Base-by-base conservation (phyloP, 2,113 vertebrate species). In the Xiphophorus couchianus region DNA sequence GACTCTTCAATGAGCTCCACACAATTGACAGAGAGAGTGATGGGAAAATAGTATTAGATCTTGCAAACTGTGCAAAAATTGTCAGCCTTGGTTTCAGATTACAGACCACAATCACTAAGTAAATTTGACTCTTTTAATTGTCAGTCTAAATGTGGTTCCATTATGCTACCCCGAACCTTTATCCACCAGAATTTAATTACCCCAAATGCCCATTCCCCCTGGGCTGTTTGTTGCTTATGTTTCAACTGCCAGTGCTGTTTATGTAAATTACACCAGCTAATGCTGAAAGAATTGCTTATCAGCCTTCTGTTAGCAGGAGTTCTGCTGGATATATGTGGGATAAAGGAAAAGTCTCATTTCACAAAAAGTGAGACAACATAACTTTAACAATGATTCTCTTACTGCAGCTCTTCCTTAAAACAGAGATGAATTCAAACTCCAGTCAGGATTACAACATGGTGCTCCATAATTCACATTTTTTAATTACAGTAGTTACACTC, bases 111-210 rank as follows among this genome's bases (percentile, higher is more conserved):
- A 33, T 68, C 37, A 68, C n/a, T 19, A 42, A 29, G 22, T 69
- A 19, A 25, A 33, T 69, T 77, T 71, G 51, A n/a, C 22, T 58
- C 22, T 58, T 51, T 48, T 54, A 54, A 54, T 58, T 58, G 51
- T n/a, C 51, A 58, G 6, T n/a, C 51, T n/a, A 58, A 25, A n/a
- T 58, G 51, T 58, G 51, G 51, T 58, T 58, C 51, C 51, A 58
- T 58, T 25, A 58, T 11, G 51, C 51, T 58, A 58, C 51, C 51
- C 25, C 25, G 25, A n/a, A 58, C 51, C 22, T 9, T 58, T 58
- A 58, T 58, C 51, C 25, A 25, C 51, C 51, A 58, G 51, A 58
- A 58, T 58, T 58, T 25, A 58, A 58, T 58, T 58, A n/a, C 22
- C 51, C 51, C 25, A 8, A n/a, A 58, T 58, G 22, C 51, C 51